Base-by-base conservation (phyloP, 37 sponge, comb jelly and placozoan species). In the Axinella damicornis region DNA sequence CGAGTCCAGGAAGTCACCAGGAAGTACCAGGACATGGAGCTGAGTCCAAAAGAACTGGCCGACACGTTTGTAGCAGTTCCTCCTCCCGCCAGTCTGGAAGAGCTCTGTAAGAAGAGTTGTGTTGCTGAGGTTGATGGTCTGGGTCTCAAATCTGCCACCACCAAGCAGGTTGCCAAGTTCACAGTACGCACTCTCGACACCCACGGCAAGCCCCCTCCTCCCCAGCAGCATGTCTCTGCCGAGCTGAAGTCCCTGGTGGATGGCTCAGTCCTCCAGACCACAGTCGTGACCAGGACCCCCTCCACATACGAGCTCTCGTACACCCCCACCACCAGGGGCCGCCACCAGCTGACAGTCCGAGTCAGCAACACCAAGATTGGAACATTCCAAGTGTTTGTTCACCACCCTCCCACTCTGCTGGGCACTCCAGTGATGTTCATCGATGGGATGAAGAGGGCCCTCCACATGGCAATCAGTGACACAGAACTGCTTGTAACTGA, bases 191-290 rank as follows among this genome's bases (percentile, higher is more conserved):
- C 9, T 12, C 9, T 12, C 46, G 46, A 46, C 46, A 46, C 9
- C 46, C 46, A 46, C 9, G 46, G 9, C 46, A 4, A 46, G 46
- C 46, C 46, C 9, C 4, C 46, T 46, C 9, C 46, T 46, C 6
- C 9, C 46, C 46, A 46, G 46, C 46, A 46, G 46, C 46, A 46
- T 46, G 46, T 78, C 1, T 17, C 37, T 14, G 33, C 63, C 53
- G n/a, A 78, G 19, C 30, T 65, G 79, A 65, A 78, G 66, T 78
- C 66, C 9, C 79, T 78, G 11, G 64, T 34, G 11, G 32, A 76
- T 60, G 61, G 38, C 15, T 59, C 77, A 22, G 24, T 59, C 77
- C 5, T 60, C 37, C 25, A 61, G 25, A 14, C 46, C 46, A 46
- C 46, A 46, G 46, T 46, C 12, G 5, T 67, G 19, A 67, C 5